Percentiles rank a stretch among this genome's conserved stretches.
Evolutionary conservation across 2,888 invertebrate species (phyloP).

Genomic region (Sipha maydis): DNA sequence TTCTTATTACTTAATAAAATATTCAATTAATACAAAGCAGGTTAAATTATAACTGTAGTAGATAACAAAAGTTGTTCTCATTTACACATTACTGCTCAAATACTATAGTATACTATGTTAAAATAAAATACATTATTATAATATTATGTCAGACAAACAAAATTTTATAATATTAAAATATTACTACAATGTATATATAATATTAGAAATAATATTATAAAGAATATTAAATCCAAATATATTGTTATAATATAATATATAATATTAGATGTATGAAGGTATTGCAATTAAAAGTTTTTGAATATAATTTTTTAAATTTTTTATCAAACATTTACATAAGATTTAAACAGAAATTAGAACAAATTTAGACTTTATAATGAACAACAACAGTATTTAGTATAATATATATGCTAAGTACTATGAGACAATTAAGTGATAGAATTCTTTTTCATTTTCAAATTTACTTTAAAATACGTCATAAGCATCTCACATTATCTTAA

Average conservation of each 20-base stretch:
- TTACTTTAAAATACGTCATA: slow-evolving; percentile 34
- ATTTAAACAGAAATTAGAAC: slow-evolving; percentile 37
- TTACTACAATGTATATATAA: slow-evolving; percentile 4
- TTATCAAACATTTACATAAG: slow-evolving; percentile 4
- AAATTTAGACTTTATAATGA: slow-evolving; percentile 57
- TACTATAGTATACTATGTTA: neutral
- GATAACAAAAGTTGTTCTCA: neutral
- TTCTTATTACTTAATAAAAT: neutral
- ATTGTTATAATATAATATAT: neutral
- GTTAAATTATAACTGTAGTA: neutral
- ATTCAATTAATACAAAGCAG: neutral
- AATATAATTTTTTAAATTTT: neutral
- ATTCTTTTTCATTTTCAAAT: slow-evolving; percentile 12
- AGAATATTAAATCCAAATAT: neutral
- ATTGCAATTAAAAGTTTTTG: neutral
- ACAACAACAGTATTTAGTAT: slow-evolving; percentile 47
- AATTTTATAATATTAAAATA: neutral
- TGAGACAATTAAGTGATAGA: neutral
- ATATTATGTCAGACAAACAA: neutral
- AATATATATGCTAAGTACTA: slow-evolving; percentile 28
- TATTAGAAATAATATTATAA: neutral
- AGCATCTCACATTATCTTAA: slow-evolving; percentile 45
- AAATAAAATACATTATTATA: slow-evolving; percentile 7
- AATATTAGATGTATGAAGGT: neutral
- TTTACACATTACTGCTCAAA: neutral